Percentiles rank a stretch among this genome's conserved stretches.
phyloP scores from a whole-genome alignment of 2,888 invertebrate genomes.

The Latrodectus elegans region DNA sequence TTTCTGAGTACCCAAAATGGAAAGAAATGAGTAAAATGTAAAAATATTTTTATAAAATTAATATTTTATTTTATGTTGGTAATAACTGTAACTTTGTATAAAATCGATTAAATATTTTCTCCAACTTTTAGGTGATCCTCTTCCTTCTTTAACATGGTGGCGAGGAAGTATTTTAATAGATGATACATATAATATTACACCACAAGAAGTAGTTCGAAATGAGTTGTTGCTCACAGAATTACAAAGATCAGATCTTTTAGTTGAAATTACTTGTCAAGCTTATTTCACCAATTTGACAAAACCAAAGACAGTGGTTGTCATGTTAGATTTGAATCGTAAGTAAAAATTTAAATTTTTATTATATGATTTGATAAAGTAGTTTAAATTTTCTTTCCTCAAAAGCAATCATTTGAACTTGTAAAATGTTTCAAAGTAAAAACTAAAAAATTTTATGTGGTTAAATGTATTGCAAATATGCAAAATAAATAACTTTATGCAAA shows the following conservation, averaged over 20 bases:
- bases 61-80: too few relatives aligned
- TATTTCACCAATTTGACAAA: conserved; percentile 70
- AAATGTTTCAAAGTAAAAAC: too few relatives aligned
- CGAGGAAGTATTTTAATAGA: conserved; percentile 65
- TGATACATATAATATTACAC: conserved; percentile 63
- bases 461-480: too few relatives aligned
- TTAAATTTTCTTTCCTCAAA: too few relatives aligned
- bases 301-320: conserved; percentile 59
- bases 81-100: too few relatives aligned
- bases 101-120: not conserved
- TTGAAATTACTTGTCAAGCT: conserved; percentile 69
- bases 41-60: too few relatives aligned
- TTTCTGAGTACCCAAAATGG: too few relatives aligned
- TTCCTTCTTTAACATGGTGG: conserved; percentile 69
- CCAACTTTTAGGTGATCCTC: conserved; percentile 66
- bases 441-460: too few relatives aligned
- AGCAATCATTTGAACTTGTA: too few relatives aligned
- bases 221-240: conserved; percentile 62
- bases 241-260: conserved; percentile 66
- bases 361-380: too few relatives aligned
- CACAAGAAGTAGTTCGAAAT: conserved; percentile 68
- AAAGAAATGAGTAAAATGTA: too few relatives aligned
- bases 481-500: too few relatives aligned
- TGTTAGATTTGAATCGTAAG: conserved; percentile 71
- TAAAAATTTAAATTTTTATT: conserved; percentile 29